phyloP scores from a whole-genome alignment of 2,113 vertebrate species.

The Ahaetulla prasina region DNA sequence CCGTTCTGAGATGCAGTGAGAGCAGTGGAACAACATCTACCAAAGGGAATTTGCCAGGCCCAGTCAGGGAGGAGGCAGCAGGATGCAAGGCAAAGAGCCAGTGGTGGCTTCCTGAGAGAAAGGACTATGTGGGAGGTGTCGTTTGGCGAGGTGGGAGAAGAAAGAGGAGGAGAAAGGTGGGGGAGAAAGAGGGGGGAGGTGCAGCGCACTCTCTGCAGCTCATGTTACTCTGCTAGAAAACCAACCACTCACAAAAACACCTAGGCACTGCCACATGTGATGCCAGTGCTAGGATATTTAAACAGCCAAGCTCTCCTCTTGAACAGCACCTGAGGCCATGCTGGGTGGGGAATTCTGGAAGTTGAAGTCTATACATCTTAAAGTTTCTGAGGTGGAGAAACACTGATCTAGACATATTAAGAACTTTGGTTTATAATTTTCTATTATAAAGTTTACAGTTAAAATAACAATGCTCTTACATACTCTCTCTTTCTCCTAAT shows the following conservation, averaged over 20 bases:
- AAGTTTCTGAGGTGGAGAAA: not conserved
- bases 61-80: not conserved
- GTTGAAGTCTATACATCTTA: not conserved
- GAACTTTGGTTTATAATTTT: not conserved
- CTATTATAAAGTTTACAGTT: not conserved
- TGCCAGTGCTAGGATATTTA: not conserved
- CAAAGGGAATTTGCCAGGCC: not conserved
- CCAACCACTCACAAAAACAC: not conserved
- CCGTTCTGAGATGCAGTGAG: not conserved
- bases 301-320: not conserved
- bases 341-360: not conserved
- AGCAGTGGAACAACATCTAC: not conserved
- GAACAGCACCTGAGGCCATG: not conserved
- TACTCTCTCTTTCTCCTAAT: slow-evolving; percentile 9
- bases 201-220: not conserved
- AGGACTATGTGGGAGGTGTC: not conserved
- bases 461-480: not conserved
- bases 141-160: not conserved
- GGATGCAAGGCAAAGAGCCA: not conserved
- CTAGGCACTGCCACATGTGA: not conserved
- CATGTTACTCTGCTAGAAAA: not conserved
- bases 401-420: not conserved
- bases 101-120: not conserved
- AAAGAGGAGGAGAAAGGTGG: no score
- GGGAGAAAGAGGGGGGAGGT: not conserved